A percentile compares a stretch with the other conserved stretches of the same genome.
Evolutionary conservation across 37 sponge, comb jelly and placozoan species (phyloP).

Genomic region (Agelas oroides): DNA sequence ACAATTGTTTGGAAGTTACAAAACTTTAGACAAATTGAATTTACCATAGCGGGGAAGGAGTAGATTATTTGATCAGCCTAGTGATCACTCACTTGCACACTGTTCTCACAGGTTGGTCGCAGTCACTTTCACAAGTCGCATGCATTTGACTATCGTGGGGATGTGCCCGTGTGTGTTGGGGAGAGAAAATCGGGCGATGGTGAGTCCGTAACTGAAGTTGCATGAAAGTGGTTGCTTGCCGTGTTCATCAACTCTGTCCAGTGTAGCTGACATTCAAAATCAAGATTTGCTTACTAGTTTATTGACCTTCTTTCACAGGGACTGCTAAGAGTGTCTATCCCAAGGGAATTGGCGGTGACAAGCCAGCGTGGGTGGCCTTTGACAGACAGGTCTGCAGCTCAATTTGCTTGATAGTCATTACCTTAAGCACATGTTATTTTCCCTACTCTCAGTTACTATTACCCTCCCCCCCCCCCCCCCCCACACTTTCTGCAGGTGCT

Average conservation of each 20-base stretch:
- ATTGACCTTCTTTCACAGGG: no score
- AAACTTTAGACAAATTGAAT: no score
- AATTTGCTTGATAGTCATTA: background rate
- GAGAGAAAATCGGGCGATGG: constrained; percentile 91
- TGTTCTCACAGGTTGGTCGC: constrained; percentile 78
- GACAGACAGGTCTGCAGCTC: constrained; percentile 85
- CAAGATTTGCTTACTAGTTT: no score
- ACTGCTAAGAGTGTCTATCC: constrained; percentile 82
- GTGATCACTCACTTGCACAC: no score
- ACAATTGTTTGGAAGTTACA: no score
- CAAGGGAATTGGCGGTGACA: constrained; percentile 75
- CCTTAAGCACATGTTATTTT: background rate
- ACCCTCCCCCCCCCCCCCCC: background rate
- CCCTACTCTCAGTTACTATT: no score
- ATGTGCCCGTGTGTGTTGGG: constrained; percentile 81
- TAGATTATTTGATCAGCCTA: no score
- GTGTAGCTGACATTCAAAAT: no score
- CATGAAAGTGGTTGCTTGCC: no score
- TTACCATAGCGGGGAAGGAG: no score
- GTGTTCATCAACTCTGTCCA: no score
- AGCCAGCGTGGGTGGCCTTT: constrained; percentile 99
- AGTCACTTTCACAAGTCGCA: constrained; percentile 93
- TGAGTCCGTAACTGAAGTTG: constrained; percentile 18
- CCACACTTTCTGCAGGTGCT: constrained; percentile 74
- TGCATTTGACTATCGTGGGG: constrained; percentile 85